Conservation (phyloP, 2,113 vertebrate genomes). For the Excalfactoria chinensis region DNA sequence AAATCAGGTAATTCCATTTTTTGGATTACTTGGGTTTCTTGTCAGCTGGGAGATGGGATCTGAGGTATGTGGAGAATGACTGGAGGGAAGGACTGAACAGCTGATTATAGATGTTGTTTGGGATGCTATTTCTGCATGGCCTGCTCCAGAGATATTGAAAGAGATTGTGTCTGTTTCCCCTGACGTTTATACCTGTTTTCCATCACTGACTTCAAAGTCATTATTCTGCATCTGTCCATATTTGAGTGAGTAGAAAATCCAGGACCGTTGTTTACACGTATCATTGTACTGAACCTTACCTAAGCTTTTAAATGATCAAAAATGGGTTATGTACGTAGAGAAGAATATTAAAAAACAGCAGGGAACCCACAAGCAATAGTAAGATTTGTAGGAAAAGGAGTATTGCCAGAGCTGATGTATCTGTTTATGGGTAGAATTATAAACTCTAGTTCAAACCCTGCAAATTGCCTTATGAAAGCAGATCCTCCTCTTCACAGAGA, state of each 20-base stretch:
- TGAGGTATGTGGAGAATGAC: constrained; percentile 41
- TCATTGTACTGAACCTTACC: background rate
- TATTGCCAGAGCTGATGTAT: background rate
- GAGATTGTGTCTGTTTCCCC: constrained; percentile 39
- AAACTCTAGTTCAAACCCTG: background rate
- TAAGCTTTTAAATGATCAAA: background rate
- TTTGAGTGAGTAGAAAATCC: background rate
- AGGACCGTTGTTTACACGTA: background rate
- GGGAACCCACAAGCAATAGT: background rate
- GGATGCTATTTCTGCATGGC: constrained; percentile 63
- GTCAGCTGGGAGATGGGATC: constrained; percentile 58
- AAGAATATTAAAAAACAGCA: background rate
- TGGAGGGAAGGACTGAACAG: constrained; percentile 41
- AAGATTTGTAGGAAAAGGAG: background rate
- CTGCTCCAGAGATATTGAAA: constrained; percentile 38
- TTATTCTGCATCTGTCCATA: constrained; percentile 31
- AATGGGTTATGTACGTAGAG: background rate
- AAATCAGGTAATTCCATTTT: constrained; percentile 67
- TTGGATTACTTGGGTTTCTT: constrained; percentile 52
- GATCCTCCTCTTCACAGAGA: background rate
- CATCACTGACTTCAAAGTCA: constrained; percentile 7
- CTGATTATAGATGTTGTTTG: constrained; percentile 48
- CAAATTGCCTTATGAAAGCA: constrained; percentile 15
- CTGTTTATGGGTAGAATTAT: background rate
- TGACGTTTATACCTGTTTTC: constrained; percentile 43